Evolutionary conservation across 1,140 invertebrate species (phyloP).

Genomic region (Drosophila rhopaloa): DNA sequence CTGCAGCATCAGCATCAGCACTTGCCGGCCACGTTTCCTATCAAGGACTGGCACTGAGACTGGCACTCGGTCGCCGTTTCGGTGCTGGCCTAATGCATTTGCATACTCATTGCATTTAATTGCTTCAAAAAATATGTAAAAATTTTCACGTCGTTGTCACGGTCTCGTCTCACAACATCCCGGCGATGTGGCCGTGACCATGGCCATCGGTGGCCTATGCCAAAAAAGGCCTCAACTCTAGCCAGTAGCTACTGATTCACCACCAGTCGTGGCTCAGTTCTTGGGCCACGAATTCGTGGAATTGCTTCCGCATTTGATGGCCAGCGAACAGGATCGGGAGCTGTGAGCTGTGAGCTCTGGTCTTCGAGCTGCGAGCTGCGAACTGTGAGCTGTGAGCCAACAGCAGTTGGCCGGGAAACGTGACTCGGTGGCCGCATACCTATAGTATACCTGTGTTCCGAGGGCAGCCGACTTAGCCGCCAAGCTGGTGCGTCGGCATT

Average conservation of each 20-base stretch:
- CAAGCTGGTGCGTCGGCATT: constrained; percentile 69
- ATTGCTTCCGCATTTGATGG: constrained; percentile 73
- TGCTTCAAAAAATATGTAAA: constrained; percentile 79
- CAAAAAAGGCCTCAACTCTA: constrained; percentile 66
- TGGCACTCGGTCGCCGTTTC: constrained; percentile 36
- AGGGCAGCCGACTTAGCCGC: constrained; percentile 33
- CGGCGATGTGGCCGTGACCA: constrained; percentile 36
- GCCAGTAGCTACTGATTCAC: constrained; percentile 41
- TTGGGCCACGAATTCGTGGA: constrained; percentile 77
- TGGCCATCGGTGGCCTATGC: constrained; percentile 53
- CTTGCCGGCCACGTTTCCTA: constrained; percentile 65
- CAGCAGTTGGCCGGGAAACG: constrained; percentile 69
- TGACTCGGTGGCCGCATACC: constrained; percentile 74
- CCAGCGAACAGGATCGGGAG: constrained; percentile 46
- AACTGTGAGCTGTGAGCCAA: constrained; percentile 26
- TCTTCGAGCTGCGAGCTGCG: constrained; percentile 20
- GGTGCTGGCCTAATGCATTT: constrained; percentile 67
- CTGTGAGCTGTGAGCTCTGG: constrained; percentile 5
- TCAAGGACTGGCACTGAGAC: constrained; percentile 40
- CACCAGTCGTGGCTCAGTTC: constrained; percentile 66
- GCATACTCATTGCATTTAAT: constrained; percentile 80
- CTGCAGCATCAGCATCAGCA: constrained; percentile 44
- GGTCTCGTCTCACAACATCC: constrained; percentile 40
- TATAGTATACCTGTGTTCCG: constrained; percentile 41
- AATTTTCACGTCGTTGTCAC: constrained; percentile 66